These are phyloP conservation scores for Cromileptes altivelis DNA, from an alignment of 2,113 vertebrate species.

Conservation along the genomic window DNA sequence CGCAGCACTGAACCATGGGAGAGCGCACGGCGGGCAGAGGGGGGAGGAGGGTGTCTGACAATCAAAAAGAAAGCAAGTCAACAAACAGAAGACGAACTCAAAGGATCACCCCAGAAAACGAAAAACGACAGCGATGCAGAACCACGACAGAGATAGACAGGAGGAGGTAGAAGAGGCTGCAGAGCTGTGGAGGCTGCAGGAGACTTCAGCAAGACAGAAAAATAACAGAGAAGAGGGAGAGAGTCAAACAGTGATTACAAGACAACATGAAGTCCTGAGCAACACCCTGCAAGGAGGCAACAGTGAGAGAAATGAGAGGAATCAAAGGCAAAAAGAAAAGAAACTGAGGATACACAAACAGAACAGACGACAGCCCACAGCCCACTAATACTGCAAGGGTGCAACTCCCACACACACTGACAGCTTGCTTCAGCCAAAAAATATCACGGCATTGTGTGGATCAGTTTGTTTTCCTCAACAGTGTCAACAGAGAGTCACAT, in stretches of 20 bases:
- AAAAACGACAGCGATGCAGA: slow-evolving; percentile 76
- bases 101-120: slow-evolving; percentile 67
- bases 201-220: slow-evolving; percentile 62
- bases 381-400: slow-evolving; percentile 80
- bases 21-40: slow-evolving; percentile 69
- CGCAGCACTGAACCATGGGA: slow-evolving; percentile 77
- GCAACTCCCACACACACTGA: slow-evolving; percentile 83
- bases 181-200: slow-evolving; percentile 66
- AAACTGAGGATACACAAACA: slow-evolving; percentile 65
- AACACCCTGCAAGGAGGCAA: slow-evolving; percentile 89
- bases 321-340: slow-evolving; percentile 47
- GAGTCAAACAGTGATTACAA: slow-evolving; percentile 84
- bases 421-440: slow-evolving; percentile 33
- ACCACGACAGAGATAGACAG: slow-evolving; percentile 71
- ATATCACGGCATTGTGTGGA: slow-evolving; percentile 3
- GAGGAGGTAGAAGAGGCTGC: slow-evolving; percentile 64
- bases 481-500: slow-evolving; percentile 13
- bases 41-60: slow-evolving; percentile 74
- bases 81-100: slow-evolving; percentile 71
- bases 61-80: slow-evolving; percentile 69
- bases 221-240: slow-evolving; percentile 46
- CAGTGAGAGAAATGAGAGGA: slow-evolving; percentile 78
- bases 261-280: slow-evolving; percentile 89
- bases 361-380: slow-evolving; percentile 76
- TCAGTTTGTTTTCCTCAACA: neutral